These are phyloP conservation scores for Coreius guichenoti DNA, from an alignment of 2,797 vertebrate species.

Conservation along the genomic window DNA sequence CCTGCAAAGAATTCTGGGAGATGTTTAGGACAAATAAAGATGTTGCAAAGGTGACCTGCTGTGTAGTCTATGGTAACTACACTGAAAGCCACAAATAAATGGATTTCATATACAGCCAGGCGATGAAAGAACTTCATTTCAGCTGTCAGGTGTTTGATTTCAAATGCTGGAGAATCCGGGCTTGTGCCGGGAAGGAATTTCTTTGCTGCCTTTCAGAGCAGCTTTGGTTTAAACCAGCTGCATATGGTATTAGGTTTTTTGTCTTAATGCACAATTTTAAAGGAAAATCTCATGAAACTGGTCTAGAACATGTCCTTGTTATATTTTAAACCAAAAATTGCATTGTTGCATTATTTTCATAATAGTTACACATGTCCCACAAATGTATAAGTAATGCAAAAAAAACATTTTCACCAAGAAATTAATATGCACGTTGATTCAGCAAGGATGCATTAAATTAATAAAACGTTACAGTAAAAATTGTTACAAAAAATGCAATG, in stretches of 20 bases:
- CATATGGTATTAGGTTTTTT: not conserved
- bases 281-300: not conserved
- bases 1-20: constrained; percentile 73
- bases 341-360: not conserved
- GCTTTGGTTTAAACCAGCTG: constrained; percentile 31
- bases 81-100: constrained; percentile 78
- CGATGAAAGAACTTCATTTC: constrained; percentile 80
- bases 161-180: not conserved
- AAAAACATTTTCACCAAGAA: not conserved
- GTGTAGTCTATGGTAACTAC: constrained; percentile 72
- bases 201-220: constrained; percentile 13
- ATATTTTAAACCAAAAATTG: not conserved
- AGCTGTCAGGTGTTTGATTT: constrained; percentile 68
- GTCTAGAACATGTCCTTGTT: not conserved
- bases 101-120: constrained; percentile 79
- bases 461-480: not conserved
- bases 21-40: constrained; percentile 78
- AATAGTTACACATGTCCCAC: not conserved
- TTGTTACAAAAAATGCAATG: no score
- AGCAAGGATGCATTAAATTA: not conserved
- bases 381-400: not conserved
- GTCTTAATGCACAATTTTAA: no score
- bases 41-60: constrained; percentile 76
- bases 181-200: constrained; percentile 7
- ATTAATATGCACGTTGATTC: not conserved